These are phyloP conservation scores for Cladorhizidae sp. DNA, from an alignment of 37 sponge, comb jelly and placozoan genomes.

Conservation along the genomic window DNA sequence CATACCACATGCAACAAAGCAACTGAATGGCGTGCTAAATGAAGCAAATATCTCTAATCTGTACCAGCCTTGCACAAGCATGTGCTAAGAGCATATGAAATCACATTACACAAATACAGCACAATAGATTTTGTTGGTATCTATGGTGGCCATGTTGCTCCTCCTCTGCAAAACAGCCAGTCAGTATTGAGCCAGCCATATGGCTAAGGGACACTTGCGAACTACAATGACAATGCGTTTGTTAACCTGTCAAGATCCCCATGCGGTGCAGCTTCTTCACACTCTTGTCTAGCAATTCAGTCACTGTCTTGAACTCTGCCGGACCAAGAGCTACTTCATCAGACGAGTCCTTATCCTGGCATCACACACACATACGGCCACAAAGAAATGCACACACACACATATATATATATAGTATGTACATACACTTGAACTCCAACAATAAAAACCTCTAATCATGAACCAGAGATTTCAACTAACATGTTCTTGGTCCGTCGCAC, in stretches of 20 bases:
- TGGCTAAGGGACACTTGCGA: too few relatives aligned
- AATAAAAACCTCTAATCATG: not conserved
- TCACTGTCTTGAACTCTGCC: conserved; percentile 51
- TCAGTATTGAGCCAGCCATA: too few relatives aligned
- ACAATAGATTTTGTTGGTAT: too few relatives aligned
- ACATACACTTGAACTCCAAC: too few relatives aligned
- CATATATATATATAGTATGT: not conserved
- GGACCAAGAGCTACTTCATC: conserved; percentile 20
- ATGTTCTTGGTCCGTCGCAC: conserved; percentile 40
- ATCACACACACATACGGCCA: not conserved
- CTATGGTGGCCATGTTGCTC: too few relatives aligned
- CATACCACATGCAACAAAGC: too few relatives aligned
- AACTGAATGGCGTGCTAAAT: too few relatives aligned
- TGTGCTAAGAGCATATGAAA: too few relatives aligned
- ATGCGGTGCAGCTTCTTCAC: conserved; percentile 33
- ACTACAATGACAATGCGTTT: not conserved
- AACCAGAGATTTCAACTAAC: conserved; percentile 1
- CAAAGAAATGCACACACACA: not conserved
- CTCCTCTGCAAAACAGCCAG: too few relatives aligned
- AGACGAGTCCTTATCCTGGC: not conserved
- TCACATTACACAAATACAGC: too few relatives aligned
- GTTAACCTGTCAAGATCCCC: conserved; percentile 56
- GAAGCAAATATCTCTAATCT: too few relatives aligned
- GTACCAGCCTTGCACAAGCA: too few relatives aligned
- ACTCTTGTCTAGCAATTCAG: conserved; percentile 31